phyloP scores from a whole-genome alignment of 2,113 vertebrate genomes.

The Hippocampus mohnikei region DNA sequence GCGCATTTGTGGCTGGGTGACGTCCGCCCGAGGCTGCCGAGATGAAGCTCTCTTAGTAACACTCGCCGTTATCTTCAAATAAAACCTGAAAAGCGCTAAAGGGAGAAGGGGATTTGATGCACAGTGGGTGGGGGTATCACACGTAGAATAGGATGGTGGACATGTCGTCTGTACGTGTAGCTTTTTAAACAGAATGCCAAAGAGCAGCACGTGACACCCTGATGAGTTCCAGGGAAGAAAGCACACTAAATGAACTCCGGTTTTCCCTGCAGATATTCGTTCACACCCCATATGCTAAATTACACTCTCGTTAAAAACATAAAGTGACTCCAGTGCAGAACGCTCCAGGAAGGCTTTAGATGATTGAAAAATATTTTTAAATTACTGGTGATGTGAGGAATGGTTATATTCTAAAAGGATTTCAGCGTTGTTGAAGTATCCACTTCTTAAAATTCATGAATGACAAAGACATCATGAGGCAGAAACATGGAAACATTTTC shows the following conservation, averaged over 20 bases:
- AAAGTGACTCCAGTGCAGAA: background rate
- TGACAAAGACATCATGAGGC: background rate
- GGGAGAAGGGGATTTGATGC: conserved; percentile 24
- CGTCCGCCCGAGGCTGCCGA: conserved; percentile 18
- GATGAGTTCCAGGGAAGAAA: background rate
- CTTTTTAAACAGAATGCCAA: background rate
- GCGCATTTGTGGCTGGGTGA: conserved; percentile 24
- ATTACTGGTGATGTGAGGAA: background rate
- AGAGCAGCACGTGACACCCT: conserved; percentile 10
- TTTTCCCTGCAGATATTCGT: background rate
- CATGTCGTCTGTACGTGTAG: background rate
- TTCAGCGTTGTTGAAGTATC: background rate
- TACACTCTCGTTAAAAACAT: background rate
- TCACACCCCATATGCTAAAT: background rate
- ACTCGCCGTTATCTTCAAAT: conserved; percentile 33
- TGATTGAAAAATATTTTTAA: background rate
- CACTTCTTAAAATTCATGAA: background rate
- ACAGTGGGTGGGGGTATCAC: background rate
- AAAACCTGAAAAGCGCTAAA: conserved; percentile 27
- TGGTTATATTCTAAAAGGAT: background rate
- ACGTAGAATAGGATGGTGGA: background rate
- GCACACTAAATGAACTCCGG: background rate
- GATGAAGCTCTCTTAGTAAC: conserved; percentile 30
- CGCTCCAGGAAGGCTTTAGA: background rate
- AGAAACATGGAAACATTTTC: background rate